Base-by-base conservation (phyloP, 2,797 vertebrate genomes). In the Coreius guichenoti region DNA sequence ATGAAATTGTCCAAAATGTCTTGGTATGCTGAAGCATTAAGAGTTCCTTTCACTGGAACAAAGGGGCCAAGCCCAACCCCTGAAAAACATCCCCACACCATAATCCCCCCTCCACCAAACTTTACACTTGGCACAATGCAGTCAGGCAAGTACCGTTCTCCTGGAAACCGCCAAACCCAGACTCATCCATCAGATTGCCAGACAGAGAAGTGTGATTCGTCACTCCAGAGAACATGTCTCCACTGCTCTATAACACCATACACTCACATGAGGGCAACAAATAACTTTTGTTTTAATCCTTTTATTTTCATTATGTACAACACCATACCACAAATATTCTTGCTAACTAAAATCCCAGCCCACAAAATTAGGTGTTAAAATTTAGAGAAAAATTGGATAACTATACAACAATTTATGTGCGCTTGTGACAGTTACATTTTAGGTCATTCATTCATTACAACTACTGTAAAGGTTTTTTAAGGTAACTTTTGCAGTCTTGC, bases 181-280 rank as follows among this genome's bases (percentile, higher is more conserved):
- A n/a, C n/a, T n/a, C n/a, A n/a, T n/a, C n/a, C n/a, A n/a, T n/a
- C n/a, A n/a, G n/a, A n/a, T n/a, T n/a, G n/a, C n/a, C n/a, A n/a
- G n/a, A n/a, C n/a, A n/a, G n/a, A n/a, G n/a, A n/a, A n/a, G n/a
- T n/a, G n/a, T n/a, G n/a, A n/a, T n/a, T n/a, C n/a, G n/a, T n/a
- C n/a, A n/a, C n/a, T n/a, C n/a, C n/a, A n/a, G n/a, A n/a, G n/a
- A n/a, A n/a, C n/a, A n/a, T n/a, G n/a, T n/a, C n/a, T n/a, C n/a
- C n/a, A n/a, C n/a, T n/a, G n/a, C n/a, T n/a, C 58, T 58, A 31
- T 61, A 29, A 56, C 69, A 63, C 78, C 61, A 78, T 61, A 76
- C 73, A 81, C 61, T 47, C 68, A 36, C 47, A 17, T 72, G 68
- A 65, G 4, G 17, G 31, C 16, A 39, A 82, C 9, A 63, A 39